A percentile compares a stretch with the other conserved stretches of the same genome.
phyloP scores from a whole-genome alignment of 2,797 vertebrate genomes.

The Enteromius treurensis region DNA sequence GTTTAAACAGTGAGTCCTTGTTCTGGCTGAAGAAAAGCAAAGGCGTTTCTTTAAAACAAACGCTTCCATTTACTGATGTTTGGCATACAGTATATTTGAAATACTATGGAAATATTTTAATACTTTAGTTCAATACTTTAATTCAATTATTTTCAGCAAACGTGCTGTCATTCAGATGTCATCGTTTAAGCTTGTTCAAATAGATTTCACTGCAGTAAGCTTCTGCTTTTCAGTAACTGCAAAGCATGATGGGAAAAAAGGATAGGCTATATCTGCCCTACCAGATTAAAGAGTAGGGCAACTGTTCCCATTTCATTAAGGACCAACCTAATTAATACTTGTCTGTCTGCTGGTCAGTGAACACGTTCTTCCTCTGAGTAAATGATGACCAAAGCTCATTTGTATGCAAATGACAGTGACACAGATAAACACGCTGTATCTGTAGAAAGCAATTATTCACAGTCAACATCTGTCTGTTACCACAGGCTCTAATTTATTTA shows the following conservation, averaged over 20 bases:
- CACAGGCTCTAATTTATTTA: slow-evolving; percentile 5
- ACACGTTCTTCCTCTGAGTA: slow-evolving; percentile 55
- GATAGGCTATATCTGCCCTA: neutral
- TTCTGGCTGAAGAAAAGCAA: neutral
- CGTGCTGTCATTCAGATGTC: neutral
- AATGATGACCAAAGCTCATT: slow-evolving; percentile 72
- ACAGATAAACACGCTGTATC: slow-evolving; percentile 64
- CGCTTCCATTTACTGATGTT: neutral
- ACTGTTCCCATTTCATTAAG: slow-evolving; percentile 21
- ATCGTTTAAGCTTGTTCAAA: neutral
- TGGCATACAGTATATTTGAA: neutral
- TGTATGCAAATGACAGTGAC: slow-evolving; percentile 72
- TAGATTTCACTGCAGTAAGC: neutral
- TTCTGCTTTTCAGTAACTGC: neutral
- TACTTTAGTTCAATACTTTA: neutral
- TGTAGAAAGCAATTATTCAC: slow-evolving; percentile 70
- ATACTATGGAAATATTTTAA: neutral
- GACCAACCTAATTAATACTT: neutral
- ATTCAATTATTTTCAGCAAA: neutral
- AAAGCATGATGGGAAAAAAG: slow-evolving; percentile 19
- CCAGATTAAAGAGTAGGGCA: slow-evolving; percentile 14
- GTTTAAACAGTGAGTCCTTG: neutral
- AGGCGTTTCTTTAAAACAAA: neutral
- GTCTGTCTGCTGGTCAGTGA: slow-evolving; percentile 44
- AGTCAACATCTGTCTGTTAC: slow-evolving; percentile 77